phyloP scores from a whole-genome alignment of 92 coral and sea anemone species.

The Phenganax marumi region DNA sequence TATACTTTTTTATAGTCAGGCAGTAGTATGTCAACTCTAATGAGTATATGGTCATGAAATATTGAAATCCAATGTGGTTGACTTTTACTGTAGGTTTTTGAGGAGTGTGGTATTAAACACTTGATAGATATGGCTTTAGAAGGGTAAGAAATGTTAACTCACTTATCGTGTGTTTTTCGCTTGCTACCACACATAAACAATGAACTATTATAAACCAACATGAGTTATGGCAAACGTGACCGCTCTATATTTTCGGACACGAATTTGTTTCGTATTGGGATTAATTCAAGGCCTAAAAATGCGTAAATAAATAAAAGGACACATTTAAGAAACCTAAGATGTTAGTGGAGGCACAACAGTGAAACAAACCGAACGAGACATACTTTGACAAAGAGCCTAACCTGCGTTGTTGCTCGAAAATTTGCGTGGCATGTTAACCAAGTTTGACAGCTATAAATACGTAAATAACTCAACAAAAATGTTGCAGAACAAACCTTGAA shows the following conservation, averaged over 20 bases:
- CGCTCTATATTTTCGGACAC: no score
- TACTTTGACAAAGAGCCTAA: background rate
- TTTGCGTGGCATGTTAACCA: background rate
- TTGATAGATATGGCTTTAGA: conserved; percentile 92
- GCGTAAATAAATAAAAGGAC: no score
- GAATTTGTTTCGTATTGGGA: no score
- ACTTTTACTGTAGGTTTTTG: conserved; percentile 62
- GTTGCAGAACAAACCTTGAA: background rate
- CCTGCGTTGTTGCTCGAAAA: background rate
- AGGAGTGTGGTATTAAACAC: conserved; percentile 85
- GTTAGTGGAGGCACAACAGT: no score
- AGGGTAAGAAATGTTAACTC: conserved; percentile 63
- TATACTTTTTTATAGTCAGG: background rate
- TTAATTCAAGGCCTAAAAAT: no score
- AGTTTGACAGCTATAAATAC: background rate
- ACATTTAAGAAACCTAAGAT: no score
- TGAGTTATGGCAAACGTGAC: no score
- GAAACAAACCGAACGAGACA: background rate
- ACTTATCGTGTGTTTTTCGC: background rate
- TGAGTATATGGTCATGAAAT: background rate
- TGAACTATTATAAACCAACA: no score
- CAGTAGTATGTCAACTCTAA: background rate
- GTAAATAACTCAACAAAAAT: background rate
- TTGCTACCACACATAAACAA: no score
- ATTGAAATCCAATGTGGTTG: background rate